Percentiles rank a stretch among this genome's conserved stretches.
Evolutionary conservation across 2,888 invertebrate species (phyloP).

Genomic region (Drosophila merina): DNA sequence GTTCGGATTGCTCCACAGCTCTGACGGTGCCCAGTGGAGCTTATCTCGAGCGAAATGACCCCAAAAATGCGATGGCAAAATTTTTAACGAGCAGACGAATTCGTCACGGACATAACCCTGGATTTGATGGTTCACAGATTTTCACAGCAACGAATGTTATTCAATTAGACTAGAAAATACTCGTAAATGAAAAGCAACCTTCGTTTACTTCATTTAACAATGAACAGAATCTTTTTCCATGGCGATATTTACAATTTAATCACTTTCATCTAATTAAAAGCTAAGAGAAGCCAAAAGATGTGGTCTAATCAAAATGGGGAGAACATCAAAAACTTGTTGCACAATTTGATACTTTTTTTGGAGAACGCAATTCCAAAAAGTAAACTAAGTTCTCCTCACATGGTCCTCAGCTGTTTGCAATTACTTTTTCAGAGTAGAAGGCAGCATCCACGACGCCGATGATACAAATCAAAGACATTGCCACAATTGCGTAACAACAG

Average conservation of each 20-base stretch:
- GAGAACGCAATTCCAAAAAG: conserved; percentile 38
- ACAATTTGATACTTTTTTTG: conserved; percentile 34
- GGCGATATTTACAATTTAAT: background rate
- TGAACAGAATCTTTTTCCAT: background rate
- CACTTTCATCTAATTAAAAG: background rate
- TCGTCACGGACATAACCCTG: conserved; percentile 36
- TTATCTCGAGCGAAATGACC: conserved; percentile 64
- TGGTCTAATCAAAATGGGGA: background rate
- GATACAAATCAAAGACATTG: conserved; percentile 66
- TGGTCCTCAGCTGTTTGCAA: conserved; percentile 77
- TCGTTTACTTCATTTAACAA: background rate
- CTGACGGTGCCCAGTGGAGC: conserved; percentile 57
- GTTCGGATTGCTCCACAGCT: conserved; percentile 42
- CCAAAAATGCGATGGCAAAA: conserved; percentile 32
- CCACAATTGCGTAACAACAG: conserved; percentile 62
- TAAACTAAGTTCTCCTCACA: conserved; percentile 42
- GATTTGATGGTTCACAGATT: conserved; percentile 37
- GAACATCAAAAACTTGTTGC: conserved; percentile 13
- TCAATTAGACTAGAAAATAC: conserved; percentile 2
- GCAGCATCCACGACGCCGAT: conserved; percentile 27
- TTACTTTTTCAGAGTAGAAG: conserved; percentile 47
- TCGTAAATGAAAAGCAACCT: background rate
- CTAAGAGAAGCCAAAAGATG: background rate
- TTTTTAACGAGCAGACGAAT: conserved; percentile 35
- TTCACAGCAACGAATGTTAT: conserved; percentile 3